These are phyloP conservation scores for Carassius carassius DNA, from an alignment of 2,113 vertebrate species.

Conservation along the genomic window DNA sequence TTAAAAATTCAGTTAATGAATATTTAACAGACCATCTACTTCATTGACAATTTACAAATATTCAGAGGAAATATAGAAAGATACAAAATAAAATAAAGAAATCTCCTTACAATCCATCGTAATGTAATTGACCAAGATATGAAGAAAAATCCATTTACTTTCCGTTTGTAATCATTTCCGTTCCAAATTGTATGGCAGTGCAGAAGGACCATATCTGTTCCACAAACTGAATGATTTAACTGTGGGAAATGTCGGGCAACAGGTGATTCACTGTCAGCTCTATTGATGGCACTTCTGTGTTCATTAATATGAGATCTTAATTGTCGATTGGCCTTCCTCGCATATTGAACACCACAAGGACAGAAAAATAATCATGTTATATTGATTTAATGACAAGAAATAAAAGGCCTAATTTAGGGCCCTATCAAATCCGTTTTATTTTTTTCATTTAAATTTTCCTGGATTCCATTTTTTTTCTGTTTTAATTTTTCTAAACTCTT, in stretches of 20 bases:
- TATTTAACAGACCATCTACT: no score
- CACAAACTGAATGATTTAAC: not conserved
- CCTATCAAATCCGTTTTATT: no score
- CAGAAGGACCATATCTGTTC: not conserved
- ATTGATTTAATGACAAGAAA: not conserved
- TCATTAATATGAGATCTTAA: not conserved
- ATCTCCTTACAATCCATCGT: no score
- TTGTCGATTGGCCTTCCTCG: not conserved
- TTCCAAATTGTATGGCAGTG: not conserved
- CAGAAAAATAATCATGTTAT: not conserved
- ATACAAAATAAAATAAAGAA: no score
- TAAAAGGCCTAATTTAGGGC: not conserved
- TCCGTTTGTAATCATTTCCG: not conserved
- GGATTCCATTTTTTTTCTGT: no score
- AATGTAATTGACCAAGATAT: no score
- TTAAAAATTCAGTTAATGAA: no score
- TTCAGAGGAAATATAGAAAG: no score
- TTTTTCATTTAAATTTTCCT: no score
- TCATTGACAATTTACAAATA: no score
- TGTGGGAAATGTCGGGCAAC: no score
- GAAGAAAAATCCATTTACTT: not conserved
- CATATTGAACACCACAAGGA: constrained; percentile 21
- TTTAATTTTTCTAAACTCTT: no score
- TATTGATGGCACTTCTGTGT: not conserved
- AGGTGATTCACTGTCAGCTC: not conserved